Base-by-base conservation (phyloP, 2,113 vertebrate species). In the Alouatta palliata region DNA sequence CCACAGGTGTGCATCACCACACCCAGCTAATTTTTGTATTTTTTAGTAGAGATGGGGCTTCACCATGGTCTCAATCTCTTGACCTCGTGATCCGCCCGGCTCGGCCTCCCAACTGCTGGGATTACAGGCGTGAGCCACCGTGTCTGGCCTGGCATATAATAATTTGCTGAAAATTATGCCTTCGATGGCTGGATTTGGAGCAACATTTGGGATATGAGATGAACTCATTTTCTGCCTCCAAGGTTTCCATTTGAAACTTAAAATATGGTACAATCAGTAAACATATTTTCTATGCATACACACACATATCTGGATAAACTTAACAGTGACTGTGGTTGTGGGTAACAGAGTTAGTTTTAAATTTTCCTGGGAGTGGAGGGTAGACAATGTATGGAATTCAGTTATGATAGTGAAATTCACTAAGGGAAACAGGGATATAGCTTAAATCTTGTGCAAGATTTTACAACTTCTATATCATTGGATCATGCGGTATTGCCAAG, bases 191-290 rank as follows among this genome's bases (percentile, higher is more conserved):
- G 43, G 21, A 92, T 95, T 82, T 94, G 73, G 37, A 88, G 9
- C 11, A 79, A 73, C 27, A 40, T 56, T 94, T 94, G n/a, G 32
- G 40, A 79, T 85, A 71, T 11, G 32, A 94, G 13, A 75, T 92
- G 52, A 76, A 77, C 58, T 96, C 75, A 85, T 90, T 88, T 49
- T 82, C 47, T 32, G 40, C 9, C 37, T 85, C 21, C n/a, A 61
- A n/a, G 21, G 21, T 76, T 96, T 87, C 43, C 45, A 76, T 92
- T 95, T 92, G 91, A 68, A 96, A 94, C 58, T 89, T 92, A 49
- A 91, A 77, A 81, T 83, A 79, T 45, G 35, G 76, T 64, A 79
- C 92, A 75, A 37, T 76, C 35, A 64, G 64, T 75, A 82, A 97
- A 83, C 4, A 49, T 85, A 66, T 70, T 68, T 43, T 95, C 21